Evolutionary conservation across 2,113 vertebrate species (phyloP), one percentile per base, ranked within the genome.

Genomic region (Clarias magur): DNA sequence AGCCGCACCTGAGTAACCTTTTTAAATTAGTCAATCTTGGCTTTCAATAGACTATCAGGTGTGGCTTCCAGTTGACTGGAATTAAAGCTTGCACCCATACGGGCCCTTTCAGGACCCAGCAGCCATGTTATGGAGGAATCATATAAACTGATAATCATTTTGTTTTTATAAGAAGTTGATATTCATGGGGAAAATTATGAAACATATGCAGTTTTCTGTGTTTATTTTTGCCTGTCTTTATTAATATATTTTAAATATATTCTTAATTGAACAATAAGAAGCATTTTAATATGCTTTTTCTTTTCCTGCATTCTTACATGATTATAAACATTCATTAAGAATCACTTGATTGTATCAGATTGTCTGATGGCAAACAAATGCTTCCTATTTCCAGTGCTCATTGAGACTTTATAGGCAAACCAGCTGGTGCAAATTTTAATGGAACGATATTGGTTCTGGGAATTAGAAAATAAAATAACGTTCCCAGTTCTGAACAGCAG

Each of bases 401-500:
- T 5, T 76, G 42, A 76, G 21, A 76, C 1, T 76, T 76, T 48
- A 76, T 48, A 25, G 19, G 38, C 4, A 48, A 75, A 53, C 48
- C 3, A 76, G 25, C 72, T 48, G 72, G 38, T 48, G 38, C 72
- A 75, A 53, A 25, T 25, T 12, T 25, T n/a, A 25, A 23, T 53
- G 11, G 23, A 54, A 25, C n/a, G 16, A 78, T 78, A 42, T 42
- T 42, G 30, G 10, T 48, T 48, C 11, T 76, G 23, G 53, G 12
- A 53, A 53, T 53, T 54, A 56, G 8, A 23, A 54, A 78, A 27
- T 7, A 16, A 79, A 54, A n/a, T 1, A 13, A 12, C 57, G 62
- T 85, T 19, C 30, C n/a, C 25, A 21, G 13, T 62, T 62, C 38
- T 79, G 62, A 80, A 25, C 84, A 79, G 75, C 11, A 86, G 73